Percentiles rank a stretch among this genome's conserved stretches.
Evolutionary conservation across 2,113 vertebrate genomes (phyloP).

Genomic region (Rhegmatorhina hoffmannsi): DNA sequence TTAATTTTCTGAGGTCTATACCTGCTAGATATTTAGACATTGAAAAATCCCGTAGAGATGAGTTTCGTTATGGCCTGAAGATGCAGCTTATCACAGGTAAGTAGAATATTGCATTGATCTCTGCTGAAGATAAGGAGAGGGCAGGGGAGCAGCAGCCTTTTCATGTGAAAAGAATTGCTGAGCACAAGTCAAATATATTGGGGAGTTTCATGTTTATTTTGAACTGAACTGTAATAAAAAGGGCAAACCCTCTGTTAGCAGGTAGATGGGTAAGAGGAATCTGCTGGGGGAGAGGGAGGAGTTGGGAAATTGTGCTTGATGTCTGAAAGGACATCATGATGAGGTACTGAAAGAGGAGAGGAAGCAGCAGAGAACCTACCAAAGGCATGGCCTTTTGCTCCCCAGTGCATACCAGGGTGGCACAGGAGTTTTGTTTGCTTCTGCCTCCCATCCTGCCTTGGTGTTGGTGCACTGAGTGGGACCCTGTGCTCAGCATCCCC

Average conservation of each 20-base stretch:
- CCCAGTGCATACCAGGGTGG: rapidly evolving
- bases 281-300: not conserved
- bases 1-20: constrained; percentile 9
- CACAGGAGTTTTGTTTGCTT: not conserved
- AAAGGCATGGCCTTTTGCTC: too few relatives aligned
- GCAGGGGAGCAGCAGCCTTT: constrained; percentile 15
- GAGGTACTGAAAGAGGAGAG: not conserved
- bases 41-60: not conserved
- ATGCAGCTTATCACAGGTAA: constrained; percentile 7
- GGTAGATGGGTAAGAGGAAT: not conserved
- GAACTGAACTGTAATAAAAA: not conserved
- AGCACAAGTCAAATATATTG: not conserved
- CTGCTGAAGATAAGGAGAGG: not conserved
- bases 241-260: not conserved
- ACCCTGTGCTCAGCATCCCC: not conserved
- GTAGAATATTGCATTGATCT: constrained; percentile 17
- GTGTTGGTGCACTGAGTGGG: not conserved
- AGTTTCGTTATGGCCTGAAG: not conserved
- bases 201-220: not conserved
- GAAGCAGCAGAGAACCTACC: not conserved
- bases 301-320: not conserved
- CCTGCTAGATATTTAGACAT: not conserved
- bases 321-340: rapidly evolving
- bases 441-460: not conserved
- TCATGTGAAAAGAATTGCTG: not conserved